Evolutionary conservation across 2,797 vertebrate species (phyloP), one percentile per base, ranked within the genome.

Genomic region (Psittacula echo): DNA sequence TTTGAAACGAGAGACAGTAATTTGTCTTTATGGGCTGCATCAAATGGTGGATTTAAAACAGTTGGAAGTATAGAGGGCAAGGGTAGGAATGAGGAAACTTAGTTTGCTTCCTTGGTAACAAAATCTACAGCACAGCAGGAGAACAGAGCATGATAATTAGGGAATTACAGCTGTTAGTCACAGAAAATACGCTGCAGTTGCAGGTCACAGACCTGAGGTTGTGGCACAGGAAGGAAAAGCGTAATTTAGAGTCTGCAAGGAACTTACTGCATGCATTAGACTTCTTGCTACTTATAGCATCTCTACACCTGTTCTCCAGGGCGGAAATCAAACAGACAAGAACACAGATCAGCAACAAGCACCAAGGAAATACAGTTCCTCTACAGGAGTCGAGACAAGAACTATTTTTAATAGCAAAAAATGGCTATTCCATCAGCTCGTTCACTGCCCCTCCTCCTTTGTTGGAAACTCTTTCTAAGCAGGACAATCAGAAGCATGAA

Each of bases 91-190:
- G 42, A 87, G 72, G 71, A 91, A 94, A 90, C 72, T 90, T 76
- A 71, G 84, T 96, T 96, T 94, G 91, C 92, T 95, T 91, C 97
- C 95, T 96, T 97, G 96, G 98, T 97, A 98, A 98, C 97, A 96
- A 93, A 98, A 98, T 95, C 97, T 98, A 95, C 95, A 94, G 95
- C 96, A 79, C 97, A 97, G 98, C 98, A 98, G 98, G 98, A 97
- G 94, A 96, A 96, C 90, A 91, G 96, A 97, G 97, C 97, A 97
- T 98, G 98, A 97, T 98, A 98, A 98, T 98, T 98, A 98, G 97
- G 97, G 97, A 97, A 98, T 98, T 98, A 98, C 98, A 98, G 97
- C 98, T 98, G 97, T 98, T 98, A 98, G 98, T 98, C 98, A 97
- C 97, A 98, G 96, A 96, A 98, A 97, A 98, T 98, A 98, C 95